phyloP scores from a whole-genome alignment of 2,888 invertebrate genomes.

The Ptychoptera contaminata region DNA sequence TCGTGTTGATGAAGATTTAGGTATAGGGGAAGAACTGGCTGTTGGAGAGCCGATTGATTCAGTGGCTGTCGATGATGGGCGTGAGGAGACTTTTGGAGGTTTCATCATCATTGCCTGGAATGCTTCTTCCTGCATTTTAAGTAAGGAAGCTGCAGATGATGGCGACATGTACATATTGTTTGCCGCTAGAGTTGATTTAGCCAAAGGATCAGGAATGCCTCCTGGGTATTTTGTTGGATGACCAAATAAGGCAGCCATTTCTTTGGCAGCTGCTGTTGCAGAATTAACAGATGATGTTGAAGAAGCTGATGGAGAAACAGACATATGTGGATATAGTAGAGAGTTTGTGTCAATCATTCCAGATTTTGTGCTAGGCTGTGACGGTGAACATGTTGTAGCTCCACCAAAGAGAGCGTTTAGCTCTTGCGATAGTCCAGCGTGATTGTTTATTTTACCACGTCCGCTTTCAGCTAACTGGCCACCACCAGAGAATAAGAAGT shows the following conservation, averaged over 20 bases:
- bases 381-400: neutral
- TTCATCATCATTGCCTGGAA: conserved; percentile 38
- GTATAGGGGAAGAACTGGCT: conserved; percentile 19
- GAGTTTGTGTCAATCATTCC: conserved; percentile 11
- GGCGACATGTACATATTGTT: conserved; percentile 68
- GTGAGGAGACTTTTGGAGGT: conserved; percentile 25
- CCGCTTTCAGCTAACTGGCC: too few species aligned
- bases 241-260: conserved; percentile 31
- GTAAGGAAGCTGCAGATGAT: conserved; percentile 32
- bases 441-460: too few species aligned
- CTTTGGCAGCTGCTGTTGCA: conserved; percentile 35
- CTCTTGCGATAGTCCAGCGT: conserved; percentile 11
- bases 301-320: conserved; percentile 8
- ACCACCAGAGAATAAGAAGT: too few species aligned
- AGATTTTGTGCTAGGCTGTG: neutral
- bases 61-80: conserved; percentile 19
- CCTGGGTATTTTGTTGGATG: conserved; percentile 29
- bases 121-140: conserved; percentile 48
- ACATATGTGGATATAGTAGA: conserved; percentile 17
- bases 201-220: conserved; percentile 54
- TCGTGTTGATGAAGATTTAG: conserved; percentile 17
- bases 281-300: conserved; percentile 11
- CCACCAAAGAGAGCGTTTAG: conserved; percentile 14
- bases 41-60: conserved; percentile 18
- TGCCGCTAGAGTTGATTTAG: conserved; percentile 56